Conservation (phyloP, 2,113 vertebrate species). For the Anser cygnoides region DNA sequence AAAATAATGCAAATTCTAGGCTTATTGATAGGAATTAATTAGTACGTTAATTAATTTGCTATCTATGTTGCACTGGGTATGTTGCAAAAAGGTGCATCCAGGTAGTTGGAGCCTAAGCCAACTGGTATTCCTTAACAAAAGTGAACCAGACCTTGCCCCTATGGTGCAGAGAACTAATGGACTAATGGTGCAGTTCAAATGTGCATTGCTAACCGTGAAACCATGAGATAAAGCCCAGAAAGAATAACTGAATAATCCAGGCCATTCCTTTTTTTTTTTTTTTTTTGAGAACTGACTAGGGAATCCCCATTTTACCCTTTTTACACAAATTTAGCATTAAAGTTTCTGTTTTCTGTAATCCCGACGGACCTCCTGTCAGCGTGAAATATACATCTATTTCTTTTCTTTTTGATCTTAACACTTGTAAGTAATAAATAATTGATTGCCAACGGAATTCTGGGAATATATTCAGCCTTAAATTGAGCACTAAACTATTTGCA, state of each 20-base stretch:
- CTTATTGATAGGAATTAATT: not conserved
- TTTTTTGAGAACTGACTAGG: not conserved
- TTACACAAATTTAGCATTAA: conserved; percentile 68
- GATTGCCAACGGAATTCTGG: conserved; percentile 75
- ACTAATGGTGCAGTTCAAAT: not conserved
- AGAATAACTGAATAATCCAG: conserved; percentile 18
- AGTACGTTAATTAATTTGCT: conserved; percentile 21
- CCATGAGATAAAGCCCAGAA: not conserved
- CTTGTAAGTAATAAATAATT: conserved; percentile 81
- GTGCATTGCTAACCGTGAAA: conserved; percentile 8
- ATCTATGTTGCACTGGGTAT: not conserved
- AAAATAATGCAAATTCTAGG: not conserved
- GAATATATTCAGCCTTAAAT: conserved; percentile 72
- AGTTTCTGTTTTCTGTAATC: conserved; percentile 51
- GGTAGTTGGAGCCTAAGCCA: not conserved
- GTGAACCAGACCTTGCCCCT: not conserved
- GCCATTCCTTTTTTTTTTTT: not conserved
- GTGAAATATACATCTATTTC: conserved; percentile 64
- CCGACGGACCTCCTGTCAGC: conserved; percentile 53
- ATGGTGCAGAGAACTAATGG: not conserved
- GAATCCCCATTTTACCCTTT: conserved; percentile 49
- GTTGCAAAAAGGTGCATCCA: not conserved
- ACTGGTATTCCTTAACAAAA: not conserved
- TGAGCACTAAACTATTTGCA: conserved; percentile 76
- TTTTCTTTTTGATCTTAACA: conserved; percentile 74